Conservation (phyloP, 2,888 invertebrate species). For the Philhelius pedissequus region DNA sequence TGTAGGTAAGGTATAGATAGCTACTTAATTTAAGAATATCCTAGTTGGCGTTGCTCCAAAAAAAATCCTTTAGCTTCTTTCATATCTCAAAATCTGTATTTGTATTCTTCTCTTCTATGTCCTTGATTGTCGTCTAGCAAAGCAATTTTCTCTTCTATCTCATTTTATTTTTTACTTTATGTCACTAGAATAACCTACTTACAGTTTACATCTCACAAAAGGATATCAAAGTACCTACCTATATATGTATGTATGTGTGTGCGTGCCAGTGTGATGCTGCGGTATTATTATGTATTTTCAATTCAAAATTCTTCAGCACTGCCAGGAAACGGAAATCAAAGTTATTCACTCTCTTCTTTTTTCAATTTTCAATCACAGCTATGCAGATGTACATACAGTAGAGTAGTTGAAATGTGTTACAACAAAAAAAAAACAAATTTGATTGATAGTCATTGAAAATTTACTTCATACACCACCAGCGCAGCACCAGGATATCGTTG, state of each 20-base stretch:
- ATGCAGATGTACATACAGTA: conserved; percentile 40
- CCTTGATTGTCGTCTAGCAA: conserved; percentile 10
- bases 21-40: background rate
- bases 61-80: background rate
- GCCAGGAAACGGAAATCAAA: conserved; percentile 61
- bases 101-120: too few relatives aligned
- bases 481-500: background rate
- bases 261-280: background rate
- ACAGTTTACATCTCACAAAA: background rate
- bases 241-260: background rate
- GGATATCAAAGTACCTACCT: background rate
- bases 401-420: background rate
- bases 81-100: background rate
- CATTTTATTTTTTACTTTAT: background rate
- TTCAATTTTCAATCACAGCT: conserved; percentile 54
- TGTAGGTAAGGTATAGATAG: background rate
- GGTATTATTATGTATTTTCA: background rate
- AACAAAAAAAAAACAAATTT: conserved; percentile 9
- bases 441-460: conserved; percentile 53
- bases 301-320: conserved; percentile 18
- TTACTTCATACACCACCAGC: background rate
- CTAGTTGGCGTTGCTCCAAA: conserved; percentile 1
- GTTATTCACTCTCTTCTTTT: conserved; percentile 38
- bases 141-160: background rate
- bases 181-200: conserved; percentile 15